Base-by-base conservation (phyloP, 2,888 invertebrate species). In the Palloptera scutellata region DNA sequence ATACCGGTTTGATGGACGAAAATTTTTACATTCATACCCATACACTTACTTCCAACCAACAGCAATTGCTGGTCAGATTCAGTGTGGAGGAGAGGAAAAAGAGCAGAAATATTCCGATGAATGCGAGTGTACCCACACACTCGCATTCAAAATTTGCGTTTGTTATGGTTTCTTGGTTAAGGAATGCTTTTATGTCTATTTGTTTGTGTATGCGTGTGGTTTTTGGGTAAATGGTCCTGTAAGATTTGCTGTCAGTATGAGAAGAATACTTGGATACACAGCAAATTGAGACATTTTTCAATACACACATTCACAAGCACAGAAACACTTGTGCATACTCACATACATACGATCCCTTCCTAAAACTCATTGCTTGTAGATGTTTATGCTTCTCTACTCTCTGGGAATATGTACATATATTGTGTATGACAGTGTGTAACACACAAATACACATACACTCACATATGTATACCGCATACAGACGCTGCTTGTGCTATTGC, bases 281-380 rank as follows among this genome's bases (percentile, higher is more conserved):
- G 61, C 65, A 67, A 65, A 70, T 67, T 67, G 62, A 70, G 62
- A 67, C 65, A 62, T 67, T 65, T 64, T 55, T 55, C 41, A 45
- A 13, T 12, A 12, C 20, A 43, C 43, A 20, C 57, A 12, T 52
- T 15, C 57, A 4, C 20, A n/a, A 2, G 20, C 30, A 20, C 13
- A 9, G 13, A n/a, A 17, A 15, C 54, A 61, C 61, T 20, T 61
- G 15, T 51, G 20, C 51, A 51, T 41, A 52, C 15, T 3, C 52
- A 42, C 11, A 17, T 61, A 52, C n/a, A 51, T 30, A n/a, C 5
- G 41, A 55, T 40, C 42, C 13, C 45, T 43, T 12, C 15, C 20
- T 10, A 53, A 55, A 61, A 45, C 48, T 19, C 40, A 30, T 19
- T 9, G 20, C 13, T 13, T 2, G 13, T 57, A 9, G 57, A 2